These are phyloP conservation scores for Melanophora roralis DNA, from an alignment of 2,888 invertebrate species.

Conservation along the genomic window DNA sequence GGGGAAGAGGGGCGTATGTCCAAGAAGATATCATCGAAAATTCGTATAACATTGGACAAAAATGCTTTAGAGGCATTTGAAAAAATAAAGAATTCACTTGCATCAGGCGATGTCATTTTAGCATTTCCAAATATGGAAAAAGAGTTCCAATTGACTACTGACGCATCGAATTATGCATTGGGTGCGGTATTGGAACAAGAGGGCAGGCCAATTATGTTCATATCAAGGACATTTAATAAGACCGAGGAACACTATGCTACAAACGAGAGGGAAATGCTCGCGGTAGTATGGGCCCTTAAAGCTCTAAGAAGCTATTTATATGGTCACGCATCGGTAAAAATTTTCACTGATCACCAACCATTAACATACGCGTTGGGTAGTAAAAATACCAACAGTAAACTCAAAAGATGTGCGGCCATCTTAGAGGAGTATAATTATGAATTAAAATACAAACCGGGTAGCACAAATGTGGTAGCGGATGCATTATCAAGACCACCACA, in stretches of 20 bases:
- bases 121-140: slow-evolving; percentile 19
- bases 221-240: slow-evolving; percentile 42
- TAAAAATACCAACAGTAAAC: slow-evolving; percentile 15
- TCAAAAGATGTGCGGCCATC: slow-evolving; percentile 13
- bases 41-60: neutral
- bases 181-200: slow-evolving; percentile 18
- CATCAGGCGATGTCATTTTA: slow-evolving; percentile 6
- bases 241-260: slow-evolving; percentile 44
- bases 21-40: neutral
- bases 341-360: slow-evolving; percentile 6
- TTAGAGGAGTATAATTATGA: slow-evolving; percentile 29
- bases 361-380: slow-evolving; percentile 4
- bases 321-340: neutral
- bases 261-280: slow-evolving; percentile 37
- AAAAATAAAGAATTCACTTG: neutral
- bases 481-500: slow-evolving; percentile 6
- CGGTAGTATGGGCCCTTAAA: slow-evolving; percentile 19
- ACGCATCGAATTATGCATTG: slow-evolving; percentile 22
- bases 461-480: slow-evolving; percentile 8
- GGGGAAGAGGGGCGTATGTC: neutral
- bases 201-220: slow-evolving; percentile 34
- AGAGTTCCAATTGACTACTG: slow-evolving; percentile 16
- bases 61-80: neutral
- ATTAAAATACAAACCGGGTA: slow-evolving; percentile 6
- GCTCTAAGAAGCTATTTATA: slow-evolving; percentile 35